phyloP scores from a whole-genome alignment of 2,113 vertebrate genomes.

The Amphiprion percula region DNA sequence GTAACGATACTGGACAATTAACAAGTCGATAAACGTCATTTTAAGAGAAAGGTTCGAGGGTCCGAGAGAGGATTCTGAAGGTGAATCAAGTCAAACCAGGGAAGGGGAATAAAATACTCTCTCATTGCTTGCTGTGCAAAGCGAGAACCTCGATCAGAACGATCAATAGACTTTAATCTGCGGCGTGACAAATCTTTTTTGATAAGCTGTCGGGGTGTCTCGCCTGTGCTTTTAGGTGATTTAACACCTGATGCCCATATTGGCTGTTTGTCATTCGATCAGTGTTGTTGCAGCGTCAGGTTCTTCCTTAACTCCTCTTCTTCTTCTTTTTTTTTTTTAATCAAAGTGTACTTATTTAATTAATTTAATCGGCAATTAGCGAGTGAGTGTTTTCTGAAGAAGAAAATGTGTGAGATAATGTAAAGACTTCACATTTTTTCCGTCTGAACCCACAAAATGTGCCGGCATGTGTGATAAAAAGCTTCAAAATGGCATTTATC shows the following conservation, averaged over 20 bases:
- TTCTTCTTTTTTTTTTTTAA: too few relatives aligned
- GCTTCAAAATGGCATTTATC: too few relatives aligned
- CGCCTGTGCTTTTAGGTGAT: background rate
- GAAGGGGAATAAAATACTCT: background rate
- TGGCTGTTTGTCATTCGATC: background rate
- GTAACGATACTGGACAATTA: background rate
- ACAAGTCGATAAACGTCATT: constrained; percentile 1
- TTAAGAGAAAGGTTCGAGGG: background rate
- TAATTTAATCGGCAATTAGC: too few relatives aligned
- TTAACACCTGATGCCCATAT: background rate
- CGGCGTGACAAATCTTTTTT: background rate
- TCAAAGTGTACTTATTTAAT: too few relatives aligned
- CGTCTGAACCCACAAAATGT: too few relatives aligned
- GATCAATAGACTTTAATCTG: constrained; percentile 34
- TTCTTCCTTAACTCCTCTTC: too few relatives aligned
- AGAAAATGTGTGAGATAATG: too few relatives aligned
- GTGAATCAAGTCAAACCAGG: background rate
- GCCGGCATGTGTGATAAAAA: too few relatives aligned
- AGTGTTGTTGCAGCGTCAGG: too few relatives aligned
- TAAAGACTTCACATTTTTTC: too few relatives aligned
- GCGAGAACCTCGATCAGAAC: constrained; percentile 4
- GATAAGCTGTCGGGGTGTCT: background rate
- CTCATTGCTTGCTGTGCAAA: constrained; percentile 18
- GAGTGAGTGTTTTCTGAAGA: too few relatives aligned
- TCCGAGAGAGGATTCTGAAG: background rate